Evolutionary conservation across 2,888 invertebrate genomes (phyloP).

Genomic region (Octonoba sinensis): DNA sequence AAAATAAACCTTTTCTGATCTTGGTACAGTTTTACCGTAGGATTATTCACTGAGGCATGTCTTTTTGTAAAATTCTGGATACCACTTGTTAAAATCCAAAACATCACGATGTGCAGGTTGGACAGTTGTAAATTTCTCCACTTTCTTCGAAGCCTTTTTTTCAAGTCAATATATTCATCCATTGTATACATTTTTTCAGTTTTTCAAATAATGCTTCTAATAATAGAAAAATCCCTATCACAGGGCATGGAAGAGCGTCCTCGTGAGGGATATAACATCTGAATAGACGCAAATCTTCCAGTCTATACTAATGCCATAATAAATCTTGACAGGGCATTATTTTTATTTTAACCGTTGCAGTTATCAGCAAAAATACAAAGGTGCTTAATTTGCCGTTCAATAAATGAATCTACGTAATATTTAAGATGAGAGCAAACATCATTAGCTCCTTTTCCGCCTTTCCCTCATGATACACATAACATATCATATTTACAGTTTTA

Average conservation of each 20-base stretch:
- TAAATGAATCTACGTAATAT: neutral
- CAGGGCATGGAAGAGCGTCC: conserved; percentile 2
- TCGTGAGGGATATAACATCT: neutral
- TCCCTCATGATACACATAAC: neutral
- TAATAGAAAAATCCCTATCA: conserved; percentile 6
- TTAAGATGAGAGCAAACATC: conserved; percentile 1
- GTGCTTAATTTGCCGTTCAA: neutral
- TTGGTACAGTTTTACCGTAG: conserved; percentile 7
- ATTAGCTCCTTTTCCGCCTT: neutral
- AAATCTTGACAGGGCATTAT: no score
- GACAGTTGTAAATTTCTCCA: conserved; percentile 1
- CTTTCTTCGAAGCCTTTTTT: neutral
- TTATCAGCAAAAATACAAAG: no score
- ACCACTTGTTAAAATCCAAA: conserved; percentile 4
- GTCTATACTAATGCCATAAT: no score
- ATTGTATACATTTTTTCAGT: conserved; percentile 2
- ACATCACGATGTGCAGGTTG: conserved; percentile 9
- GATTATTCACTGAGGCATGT: conserved; percentile 9
- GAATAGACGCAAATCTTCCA: neutral
- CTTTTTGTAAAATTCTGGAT: conserved; percentile 7
- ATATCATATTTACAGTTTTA: no score
- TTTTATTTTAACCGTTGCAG: no score
- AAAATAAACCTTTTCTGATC: conserved; percentile 2
- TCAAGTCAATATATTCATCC: neutral
- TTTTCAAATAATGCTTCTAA: neutral